phyloP scores from a whole-genome alignment of 2,113 vertebrate species.

The Cheilinus undulatus region DNA sequence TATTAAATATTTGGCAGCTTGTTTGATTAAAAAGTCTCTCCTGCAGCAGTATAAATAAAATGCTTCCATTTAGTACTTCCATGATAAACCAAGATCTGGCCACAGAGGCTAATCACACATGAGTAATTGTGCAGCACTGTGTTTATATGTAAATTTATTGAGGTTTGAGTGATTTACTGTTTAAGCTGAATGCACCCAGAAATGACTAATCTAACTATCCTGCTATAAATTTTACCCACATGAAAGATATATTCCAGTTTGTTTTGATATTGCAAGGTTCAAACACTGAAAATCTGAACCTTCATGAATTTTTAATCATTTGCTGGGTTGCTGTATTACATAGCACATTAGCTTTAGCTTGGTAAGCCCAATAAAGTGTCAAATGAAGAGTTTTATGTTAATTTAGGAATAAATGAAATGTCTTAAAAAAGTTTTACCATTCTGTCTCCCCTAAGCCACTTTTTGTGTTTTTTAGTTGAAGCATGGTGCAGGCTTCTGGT shows the following conservation, averaged over 20 bases:
- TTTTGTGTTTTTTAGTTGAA: constrained; percentile 60
- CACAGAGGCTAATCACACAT: neutral
- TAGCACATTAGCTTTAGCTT: neutral
- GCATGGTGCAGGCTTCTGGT: constrained; percentile 34
- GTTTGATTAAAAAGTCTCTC: neutral
- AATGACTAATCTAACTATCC: neutral
- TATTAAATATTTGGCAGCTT: neutral
- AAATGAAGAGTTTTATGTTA: no score
- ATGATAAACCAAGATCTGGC: constrained; percentile 1
- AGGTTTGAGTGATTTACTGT: neutral
- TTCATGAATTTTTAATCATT: neutral
- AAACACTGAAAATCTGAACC: no score
- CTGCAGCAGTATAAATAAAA: neutral
- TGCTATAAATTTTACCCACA: neutral
- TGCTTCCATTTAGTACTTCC: neutral
- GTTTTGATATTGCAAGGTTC: neutral
- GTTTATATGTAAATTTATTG: neutral
- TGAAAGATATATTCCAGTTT: neutral
- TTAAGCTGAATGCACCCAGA: neutral
- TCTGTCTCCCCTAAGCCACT: constrained; percentile 46
- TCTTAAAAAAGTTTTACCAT: neutral
- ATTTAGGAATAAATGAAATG: no score
- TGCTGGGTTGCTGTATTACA: neutral
- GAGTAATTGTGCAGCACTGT: constrained; percentile 26
- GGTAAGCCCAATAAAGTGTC: neutral